These are phyloP conservation scores for Thysanoteuthis rhombus DNA, from an alignment of 2,888 invertebrate genomes.

Conservation along the genomic window DNA sequence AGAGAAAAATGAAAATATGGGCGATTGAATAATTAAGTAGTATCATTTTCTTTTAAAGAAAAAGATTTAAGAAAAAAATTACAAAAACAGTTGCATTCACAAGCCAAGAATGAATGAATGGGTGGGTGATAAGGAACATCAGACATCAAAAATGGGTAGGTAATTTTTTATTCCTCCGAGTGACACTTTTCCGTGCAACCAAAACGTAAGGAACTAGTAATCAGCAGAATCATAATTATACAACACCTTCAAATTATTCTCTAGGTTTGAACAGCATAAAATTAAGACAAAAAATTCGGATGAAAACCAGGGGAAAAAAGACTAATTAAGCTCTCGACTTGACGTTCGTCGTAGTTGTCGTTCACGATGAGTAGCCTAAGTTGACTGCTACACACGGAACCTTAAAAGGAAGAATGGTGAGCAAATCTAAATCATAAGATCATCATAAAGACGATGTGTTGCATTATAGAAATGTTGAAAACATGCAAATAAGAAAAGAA, in stretches of 20 bases:
- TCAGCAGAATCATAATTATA: too few species aligned
- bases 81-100: background rate
- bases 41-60: background rate
- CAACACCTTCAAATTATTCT: too few species aligned
- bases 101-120: background rate
- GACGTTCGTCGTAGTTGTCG: background rate
- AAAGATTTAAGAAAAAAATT: background rate
- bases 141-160: too few species aligned
- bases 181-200: too few species aligned
- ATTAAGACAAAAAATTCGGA: too few species aligned
- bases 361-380: background rate
- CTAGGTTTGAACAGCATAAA: too few species aligned
- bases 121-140: background rate
- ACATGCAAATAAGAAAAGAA: background rate
- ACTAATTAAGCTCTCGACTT: background rate
- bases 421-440: background rate
- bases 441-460: background rate
- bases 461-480: background rate
- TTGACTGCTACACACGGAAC: background rate
- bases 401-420: constrained; percentile 12
- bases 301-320: too few species aligned
- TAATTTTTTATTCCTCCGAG: too few species aligned
- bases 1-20: too few species aligned
- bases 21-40: too few species aligned
- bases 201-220: too few species aligned